Conservation (phyloP, 1,140 invertebrate species). For the Hyphantria cunea region DNA sequence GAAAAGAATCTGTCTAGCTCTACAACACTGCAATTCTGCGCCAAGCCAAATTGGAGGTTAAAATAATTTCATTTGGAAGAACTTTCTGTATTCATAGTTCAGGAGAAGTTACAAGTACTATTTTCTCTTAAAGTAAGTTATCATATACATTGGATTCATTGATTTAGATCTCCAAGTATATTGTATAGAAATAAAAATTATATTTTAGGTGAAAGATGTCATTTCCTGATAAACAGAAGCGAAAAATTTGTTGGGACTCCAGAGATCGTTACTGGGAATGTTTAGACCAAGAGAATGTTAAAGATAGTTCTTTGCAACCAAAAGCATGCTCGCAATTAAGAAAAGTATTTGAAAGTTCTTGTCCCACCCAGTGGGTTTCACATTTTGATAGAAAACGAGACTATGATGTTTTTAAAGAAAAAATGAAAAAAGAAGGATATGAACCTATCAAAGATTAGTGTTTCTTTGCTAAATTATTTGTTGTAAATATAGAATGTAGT, state of each 20-base stretch:
- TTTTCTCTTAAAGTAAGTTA: slow-evolving; percentile 27
- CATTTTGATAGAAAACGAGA: slow-evolving; percentile 96
- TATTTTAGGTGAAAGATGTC: slow-evolving; percentile 85
- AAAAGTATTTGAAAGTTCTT: slow-evolving; percentile 90
- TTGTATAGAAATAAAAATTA: slow-evolving; percentile 28
- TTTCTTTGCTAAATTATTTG: slow-evolving; percentile 1
- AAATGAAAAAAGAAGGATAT: slow-evolving; percentile 93
- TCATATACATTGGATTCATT: not conserved
- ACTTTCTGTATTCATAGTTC: not conserved
- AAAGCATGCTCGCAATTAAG: slow-evolving; percentile 88
- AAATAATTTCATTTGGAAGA: too few species aligned
- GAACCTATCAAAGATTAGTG: slow-evolving; percentile 83
- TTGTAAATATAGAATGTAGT: slow-evolving; percentile 75
- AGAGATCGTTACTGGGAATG: slow-evolving; percentile 96
- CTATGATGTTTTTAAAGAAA: slow-evolving; percentile 94
- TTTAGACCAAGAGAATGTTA: slow-evolving; percentile 85
- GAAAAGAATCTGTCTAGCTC: too few species aligned
- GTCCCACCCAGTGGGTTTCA: slow-evolving; percentile 95
- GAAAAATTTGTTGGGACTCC: slow-evolving; percentile 91
- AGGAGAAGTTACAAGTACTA: slow-evolving; percentile 17
- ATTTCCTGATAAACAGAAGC: slow-evolving; percentile 91
- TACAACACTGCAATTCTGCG: too few species aligned
- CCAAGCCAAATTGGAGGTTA: too few species aligned
- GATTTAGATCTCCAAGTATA: not conserved
- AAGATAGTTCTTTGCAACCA: slow-evolving; percentile 72